A percentile compares a stretch with the other conserved stretches of the same genome.
Evolutionary conservation across 2,888 invertebrate genomes (phyloP).

Genomic region (Timema podura): DNA sequence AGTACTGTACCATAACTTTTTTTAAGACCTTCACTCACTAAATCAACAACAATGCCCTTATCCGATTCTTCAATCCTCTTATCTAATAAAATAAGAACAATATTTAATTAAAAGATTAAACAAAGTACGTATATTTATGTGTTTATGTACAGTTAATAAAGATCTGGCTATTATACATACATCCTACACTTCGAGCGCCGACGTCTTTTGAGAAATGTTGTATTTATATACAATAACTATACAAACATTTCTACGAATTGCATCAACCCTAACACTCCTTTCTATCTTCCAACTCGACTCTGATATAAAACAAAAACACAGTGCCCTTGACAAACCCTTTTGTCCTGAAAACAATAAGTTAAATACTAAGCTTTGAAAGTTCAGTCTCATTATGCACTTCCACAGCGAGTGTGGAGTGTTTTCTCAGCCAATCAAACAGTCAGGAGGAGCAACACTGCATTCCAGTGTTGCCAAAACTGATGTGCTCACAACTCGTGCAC

Average conservation of each 20-base stretch:
- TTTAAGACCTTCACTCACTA: background rate
- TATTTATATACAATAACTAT: slow-evolving; percentile 9
- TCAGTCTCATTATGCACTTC: slow-evolving; percentile 5
- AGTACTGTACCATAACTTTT: slow-evolving; percentile 8
- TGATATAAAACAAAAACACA: background rate
- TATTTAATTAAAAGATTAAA: slow-evolving; percentile 12
- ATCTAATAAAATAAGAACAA: slow-evolving; percentile 13
- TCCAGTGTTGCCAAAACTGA: background rate
- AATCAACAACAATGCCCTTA: slow-evolving; percentile 14
- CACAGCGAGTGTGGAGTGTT: background rate
- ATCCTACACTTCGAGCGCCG: slow-evolving; percentile 9
- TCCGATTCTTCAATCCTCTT: background rate
- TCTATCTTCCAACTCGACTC: background rate
- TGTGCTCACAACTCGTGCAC: background rate
- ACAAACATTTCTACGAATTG: slow-evolving; percentile 16
- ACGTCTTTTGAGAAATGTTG: slow-evolving; percentile 11
- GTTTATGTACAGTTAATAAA: slow-evolving; percentile 20
- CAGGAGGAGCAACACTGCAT: background rate
- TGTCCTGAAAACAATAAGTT: background rate
- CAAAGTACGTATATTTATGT: slow-evolving; percentile 14
- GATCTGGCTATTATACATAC: slow-evolving; percentile 16
- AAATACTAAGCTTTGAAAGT: slow-evolving; percentile 8
- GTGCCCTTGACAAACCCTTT: too few species aligned
- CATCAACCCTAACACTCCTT: slow-evolving; percentile 21
- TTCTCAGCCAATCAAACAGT: slow-evolving; percentile 4